Percentiles rank a stretch among this genome's conserved stretches.
Conservation (phyloP, 2,888 invertebrate genomes). For the Clitarchus hookeri region DNA sequence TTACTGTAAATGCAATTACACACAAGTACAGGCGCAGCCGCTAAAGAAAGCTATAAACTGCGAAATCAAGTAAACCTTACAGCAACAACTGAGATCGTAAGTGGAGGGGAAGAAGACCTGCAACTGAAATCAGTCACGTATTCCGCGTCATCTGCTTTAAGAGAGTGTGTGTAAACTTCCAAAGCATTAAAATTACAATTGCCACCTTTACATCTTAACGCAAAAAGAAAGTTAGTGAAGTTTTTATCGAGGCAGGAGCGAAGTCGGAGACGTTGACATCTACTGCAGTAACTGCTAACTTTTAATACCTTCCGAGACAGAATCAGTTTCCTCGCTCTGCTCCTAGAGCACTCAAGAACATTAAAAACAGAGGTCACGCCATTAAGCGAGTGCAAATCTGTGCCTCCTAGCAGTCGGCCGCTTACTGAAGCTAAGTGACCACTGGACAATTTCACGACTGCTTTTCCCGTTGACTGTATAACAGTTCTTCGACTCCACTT, state of each 20-base stretch:
- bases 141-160: not conserved
- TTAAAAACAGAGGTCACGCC: not conserved
- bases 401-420: not conserved
- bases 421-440: not conserved
- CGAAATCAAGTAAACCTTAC: no score
- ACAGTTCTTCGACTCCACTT: no score
- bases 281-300: not conserved
- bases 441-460: not conserved
- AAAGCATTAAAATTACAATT: not conserved
- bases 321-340: conserved; percentile 4
- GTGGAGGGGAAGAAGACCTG: no score
- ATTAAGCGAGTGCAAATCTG: not conserved
- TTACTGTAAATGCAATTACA: no score
- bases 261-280: not conserved
- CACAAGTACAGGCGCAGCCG: no score
- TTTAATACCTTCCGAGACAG: not conserved
- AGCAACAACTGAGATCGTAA: no score
- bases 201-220: not conserved
- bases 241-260: not conserved
- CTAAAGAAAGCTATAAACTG: no score
- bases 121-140: no score
- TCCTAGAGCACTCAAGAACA: not conserved
- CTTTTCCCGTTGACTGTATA: not conserved
- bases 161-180: not conserved
- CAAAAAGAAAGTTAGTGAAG: not conserved